phyloP scores from a whole-genome alignment of 1,140 invertebrate species.

The Platyscapa corneri region DNA sequence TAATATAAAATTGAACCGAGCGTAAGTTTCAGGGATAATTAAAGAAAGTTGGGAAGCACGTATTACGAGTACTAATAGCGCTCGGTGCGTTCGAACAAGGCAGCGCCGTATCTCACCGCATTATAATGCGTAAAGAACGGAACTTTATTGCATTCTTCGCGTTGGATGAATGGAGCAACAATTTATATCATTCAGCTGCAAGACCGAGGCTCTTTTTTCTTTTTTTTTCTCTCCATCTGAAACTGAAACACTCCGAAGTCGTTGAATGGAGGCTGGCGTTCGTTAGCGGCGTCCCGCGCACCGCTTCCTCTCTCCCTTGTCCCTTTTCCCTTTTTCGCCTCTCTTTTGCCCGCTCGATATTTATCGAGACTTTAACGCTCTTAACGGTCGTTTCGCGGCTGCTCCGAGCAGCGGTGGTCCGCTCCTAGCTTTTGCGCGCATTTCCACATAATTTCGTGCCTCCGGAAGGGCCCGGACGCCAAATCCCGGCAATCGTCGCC shows the following conservation, averaged over 20 bases:
- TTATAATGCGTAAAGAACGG: not conserved
- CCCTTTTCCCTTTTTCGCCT: not conserved
- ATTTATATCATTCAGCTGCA: slow-evolving; percentile 11
- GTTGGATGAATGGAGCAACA: not conserved
- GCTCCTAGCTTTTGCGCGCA: slow-evolving; percentile 25
- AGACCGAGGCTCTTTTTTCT: not conserved
- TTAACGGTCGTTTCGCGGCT: slow-evolving; percentile 25
- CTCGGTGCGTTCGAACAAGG: not conserved
- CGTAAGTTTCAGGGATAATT: not conserved
- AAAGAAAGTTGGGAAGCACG: not conserved
- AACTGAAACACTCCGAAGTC: not conserved
- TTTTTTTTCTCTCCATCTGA: not conserved
- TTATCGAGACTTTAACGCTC: slow-evolving; percentile 35
- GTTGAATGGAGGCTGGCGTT: not conserved
- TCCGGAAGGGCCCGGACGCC: not conserved
- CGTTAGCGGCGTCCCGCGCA: slow-evolving; percentile 7
- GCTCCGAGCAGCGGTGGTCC: not conserved
- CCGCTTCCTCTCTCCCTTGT: not conserved
- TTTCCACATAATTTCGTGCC: slow-evolving; percentile 31
- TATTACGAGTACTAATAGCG: not conserved
- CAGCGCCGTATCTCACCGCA: not conserved
- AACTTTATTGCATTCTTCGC: not conserved
- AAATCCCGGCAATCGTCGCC: not conserved
- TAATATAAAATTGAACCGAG: not conserved
- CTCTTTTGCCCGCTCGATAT: slow-evolving; percentile 23